Conservation (phyloP, 2,888 invertebrate species). For the Syrista parreyssii region DNA sequence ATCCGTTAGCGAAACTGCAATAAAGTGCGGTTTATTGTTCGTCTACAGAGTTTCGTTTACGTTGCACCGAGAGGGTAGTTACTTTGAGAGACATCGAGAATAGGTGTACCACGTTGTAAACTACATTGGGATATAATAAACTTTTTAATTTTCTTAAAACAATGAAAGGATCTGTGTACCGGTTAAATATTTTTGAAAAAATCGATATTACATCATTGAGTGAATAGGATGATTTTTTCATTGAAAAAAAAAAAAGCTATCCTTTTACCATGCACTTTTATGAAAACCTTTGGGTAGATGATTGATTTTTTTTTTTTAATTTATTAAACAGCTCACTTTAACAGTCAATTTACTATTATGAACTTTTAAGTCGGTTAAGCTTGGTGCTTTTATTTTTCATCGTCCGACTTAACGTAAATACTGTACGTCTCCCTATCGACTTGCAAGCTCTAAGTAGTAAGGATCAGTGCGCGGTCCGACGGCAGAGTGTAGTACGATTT, state of each 20-base stretch:
- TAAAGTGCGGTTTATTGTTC: conserved; percentile 57
- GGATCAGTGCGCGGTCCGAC: conserved; percentile 32
- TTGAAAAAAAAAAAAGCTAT: conserved; percentile 9
- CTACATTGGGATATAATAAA: not conserved
- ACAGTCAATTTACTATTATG: not conserved
- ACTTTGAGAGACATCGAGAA: not conserved
- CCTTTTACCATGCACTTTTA: not conserved
- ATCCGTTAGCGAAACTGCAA: conserved; percentile 56
- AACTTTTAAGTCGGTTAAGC: not conserved
- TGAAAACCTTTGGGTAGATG: not conserved
- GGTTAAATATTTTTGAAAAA: not conserved
- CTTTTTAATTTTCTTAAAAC: not conserved
- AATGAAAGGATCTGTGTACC: not conserved
- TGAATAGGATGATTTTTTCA: accelerated
- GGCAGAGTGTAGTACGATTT: conserved; percentile 24
- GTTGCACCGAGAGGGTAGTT: not conserved
- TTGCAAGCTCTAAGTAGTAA: conserved; percentile 12
- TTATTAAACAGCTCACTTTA: not conserved
- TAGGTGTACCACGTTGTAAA: not conserved
- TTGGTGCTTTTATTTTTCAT: not conserved
- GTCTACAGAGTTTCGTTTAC: conserved; percentile 28
- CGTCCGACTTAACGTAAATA: not conserved
- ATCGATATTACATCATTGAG: not conserved
- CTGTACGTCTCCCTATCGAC: not conserved
- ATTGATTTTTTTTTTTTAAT: too few species aligned